A percentile compares a stretch with the other conserved stretches of the same genome.
Conservation (phyloP, 2,888 invertebrate species). For the Esperia sulphurella region DNA sequence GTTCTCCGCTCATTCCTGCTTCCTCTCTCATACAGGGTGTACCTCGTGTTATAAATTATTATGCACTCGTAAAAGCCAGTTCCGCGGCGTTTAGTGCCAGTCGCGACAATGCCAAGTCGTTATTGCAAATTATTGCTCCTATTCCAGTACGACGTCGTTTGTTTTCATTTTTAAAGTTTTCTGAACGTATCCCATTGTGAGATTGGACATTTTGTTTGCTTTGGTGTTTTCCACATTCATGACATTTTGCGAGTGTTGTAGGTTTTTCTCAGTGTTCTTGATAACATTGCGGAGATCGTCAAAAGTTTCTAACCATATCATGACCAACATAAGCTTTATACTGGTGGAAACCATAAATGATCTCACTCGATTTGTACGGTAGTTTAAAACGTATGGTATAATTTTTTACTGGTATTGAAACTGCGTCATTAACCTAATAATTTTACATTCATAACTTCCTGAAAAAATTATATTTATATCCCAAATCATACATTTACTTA, state of each 20-base stretch:
- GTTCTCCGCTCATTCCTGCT: not conserved
- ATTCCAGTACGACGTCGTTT: constrained; percentile 10
- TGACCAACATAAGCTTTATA: too few relatives aligned
- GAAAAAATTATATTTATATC: too few relatives aligned
- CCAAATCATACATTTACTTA: too few relatives aligned
- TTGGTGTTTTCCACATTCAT: not conserved
- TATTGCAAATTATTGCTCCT: constrained; percentile 20
- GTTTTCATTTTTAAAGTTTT: constrained; percentile 10
- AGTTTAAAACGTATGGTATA: too few relatives aligned
- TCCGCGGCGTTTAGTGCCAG: constrained; percentile 22
- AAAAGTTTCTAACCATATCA: too few relatives aligned
- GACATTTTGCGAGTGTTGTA: not conserved
- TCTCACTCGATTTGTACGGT: too few relatives aligned
- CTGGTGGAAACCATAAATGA: too few relatives aligned
- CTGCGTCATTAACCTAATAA: too few relatives aligned
- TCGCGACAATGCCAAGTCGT: constrained; percentile 28
- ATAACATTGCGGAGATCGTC: too few relatives aligned
- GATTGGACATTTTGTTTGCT: not conserved
- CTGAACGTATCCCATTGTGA: not conserved
- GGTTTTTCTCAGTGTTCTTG: too few relatives aligned
- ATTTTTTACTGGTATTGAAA: too few relatives aligned
- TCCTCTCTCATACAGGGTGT: constrained; percentile 1
- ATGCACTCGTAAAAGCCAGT: constrained; percentile 19
- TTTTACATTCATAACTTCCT: too few relatives aligned
- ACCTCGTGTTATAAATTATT: constrained; percentile 16